Percentiles rank a stretch among this genome's conserved stretches.
Conservation (phyloP, 2,888 invertebrate genomes). For the Caenorhabditis angaria region DNA sequence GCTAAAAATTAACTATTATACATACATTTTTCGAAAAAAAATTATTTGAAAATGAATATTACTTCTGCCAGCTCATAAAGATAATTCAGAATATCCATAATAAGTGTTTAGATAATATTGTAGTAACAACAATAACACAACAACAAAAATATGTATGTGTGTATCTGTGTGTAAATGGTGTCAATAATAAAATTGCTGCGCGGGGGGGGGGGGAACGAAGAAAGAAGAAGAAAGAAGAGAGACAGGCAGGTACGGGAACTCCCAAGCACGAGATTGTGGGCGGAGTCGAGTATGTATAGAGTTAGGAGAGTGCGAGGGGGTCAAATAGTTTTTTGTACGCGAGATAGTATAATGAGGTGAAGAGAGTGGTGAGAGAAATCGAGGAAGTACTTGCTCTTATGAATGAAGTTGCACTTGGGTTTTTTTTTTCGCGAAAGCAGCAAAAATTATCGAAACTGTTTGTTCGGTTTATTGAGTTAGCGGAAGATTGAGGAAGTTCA, state of each 20-base stretch:
- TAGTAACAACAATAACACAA: constrained; percentile 5
- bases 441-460: too few relatives aligned
- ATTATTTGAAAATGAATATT: background rate
- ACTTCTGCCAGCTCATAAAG: constrained; percentile 37
- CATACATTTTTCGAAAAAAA: background rate
- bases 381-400: too few relatives aligned
- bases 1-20: constrained; percentile 35
- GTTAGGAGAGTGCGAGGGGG: constrained; percentile 15
- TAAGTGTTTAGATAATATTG: constrained; percentile 5
- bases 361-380: background rate
- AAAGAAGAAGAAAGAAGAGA: background rate
- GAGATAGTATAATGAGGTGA: background rate
- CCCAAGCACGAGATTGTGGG: constrained; percentile 9
- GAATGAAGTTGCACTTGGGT: background rate
- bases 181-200: background rate
- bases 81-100: constrained; percentile 35
- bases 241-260: constrained; percentile 47
- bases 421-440: background rate
- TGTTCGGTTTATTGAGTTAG: too few relatives aligned
- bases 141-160: background rate
- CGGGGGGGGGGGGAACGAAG: background rate
- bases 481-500: too few relatives aligned
- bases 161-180: background rate
- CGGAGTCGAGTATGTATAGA: background rate
- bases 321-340: constrained; percentile 4